Evolutionary conservation across 2,797 vertebrate genomes (phyloP), one percentile per base, ranked within the genome.

Genomic region (Meriones psammophilus): DNA sequence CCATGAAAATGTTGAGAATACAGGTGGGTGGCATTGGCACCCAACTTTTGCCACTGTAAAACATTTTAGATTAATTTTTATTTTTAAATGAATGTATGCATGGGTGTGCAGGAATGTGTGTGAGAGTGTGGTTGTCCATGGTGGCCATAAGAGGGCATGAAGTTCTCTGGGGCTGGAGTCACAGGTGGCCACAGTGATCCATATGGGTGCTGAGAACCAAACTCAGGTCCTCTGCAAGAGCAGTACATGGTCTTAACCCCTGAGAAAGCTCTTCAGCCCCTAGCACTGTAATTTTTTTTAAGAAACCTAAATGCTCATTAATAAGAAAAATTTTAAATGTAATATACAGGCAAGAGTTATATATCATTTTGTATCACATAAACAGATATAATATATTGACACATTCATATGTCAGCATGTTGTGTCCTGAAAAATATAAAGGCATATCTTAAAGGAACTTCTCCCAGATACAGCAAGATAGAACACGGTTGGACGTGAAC

Each of bases 281-380:
- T 77, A 20, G n/a, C 68, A 56, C 33, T 78, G 8, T 62, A 79
- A 73, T 42, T 42, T 88, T 42, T 88, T 92, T 94, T 14, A 78
- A 90, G 42, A 26, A 93, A 64, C 8, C n/a, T 76, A 89, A 85
- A 91, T 58, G 28, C 8, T 76, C n/a, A 80, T 24, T 89, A 79
- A 66, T 78, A 91, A 30, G 8, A 88, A 95, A 80, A n/a, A 76
- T 46, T 12, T 91, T 91, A 91, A 84, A 74, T 30, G 95, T 56
- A 92, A 92, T 87, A 83, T 36, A 80, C 26, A 81, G 18, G 22
- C n/a, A 62, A 42, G 42, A 42, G 42, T 42, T 42, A 42, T 42
- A 42, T 42, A 42, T 42, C 42, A 42, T 42, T 36, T 33, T 80
- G 36, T 30, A 50, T 30, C 20, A 78, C 13, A 71, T 10, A 46